These are phyloP conservation scores for Prionace glauca DNA, from an alignment of 2,797 vertebrate species.

Conservation along the genomic window DNA sequence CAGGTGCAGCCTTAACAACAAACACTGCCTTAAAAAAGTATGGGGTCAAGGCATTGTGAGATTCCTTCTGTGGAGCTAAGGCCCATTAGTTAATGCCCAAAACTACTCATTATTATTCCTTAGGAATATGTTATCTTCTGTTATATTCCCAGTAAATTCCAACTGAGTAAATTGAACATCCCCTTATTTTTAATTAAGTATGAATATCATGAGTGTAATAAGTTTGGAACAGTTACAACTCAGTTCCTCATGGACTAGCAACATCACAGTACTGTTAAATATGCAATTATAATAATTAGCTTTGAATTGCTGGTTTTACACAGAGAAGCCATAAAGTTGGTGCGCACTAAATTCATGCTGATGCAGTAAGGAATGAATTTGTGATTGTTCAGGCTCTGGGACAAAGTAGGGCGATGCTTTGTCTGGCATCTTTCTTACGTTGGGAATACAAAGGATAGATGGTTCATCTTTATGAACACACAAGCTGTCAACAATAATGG, in stretches of 20 bases:
- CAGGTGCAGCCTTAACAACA: no score
- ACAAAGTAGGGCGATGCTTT: background rate
- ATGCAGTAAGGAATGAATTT: background rate
- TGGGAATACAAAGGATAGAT: background rate
- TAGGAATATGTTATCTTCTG: background rate
- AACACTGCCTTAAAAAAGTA: background rate
- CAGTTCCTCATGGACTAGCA: background rate
- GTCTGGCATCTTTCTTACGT: background rate
- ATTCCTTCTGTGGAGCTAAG: background rate
- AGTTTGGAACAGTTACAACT: background rate
- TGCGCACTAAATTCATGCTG: no score
- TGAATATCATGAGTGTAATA: background rate
- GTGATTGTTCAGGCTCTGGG: no score
- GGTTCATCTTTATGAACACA: background rate
- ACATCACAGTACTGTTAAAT: background rate
- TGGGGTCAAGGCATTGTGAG: background rate
- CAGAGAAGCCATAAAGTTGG: background rate
- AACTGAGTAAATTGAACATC: background rate
- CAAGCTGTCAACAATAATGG: background rate
- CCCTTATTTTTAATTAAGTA: background rate
- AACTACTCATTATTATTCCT: conserved; percentile 11
- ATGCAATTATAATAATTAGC: background rate
- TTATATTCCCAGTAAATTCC: background rate
- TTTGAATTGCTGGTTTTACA: background rate
- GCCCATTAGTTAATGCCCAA: background rate